A percentile compares a stretch with the other conserved stretches of the same genome.
phyloP scores from a whole-genome alignment of 2,888 invertebrate species.

The Pristionchus entomophagus region DNA sequence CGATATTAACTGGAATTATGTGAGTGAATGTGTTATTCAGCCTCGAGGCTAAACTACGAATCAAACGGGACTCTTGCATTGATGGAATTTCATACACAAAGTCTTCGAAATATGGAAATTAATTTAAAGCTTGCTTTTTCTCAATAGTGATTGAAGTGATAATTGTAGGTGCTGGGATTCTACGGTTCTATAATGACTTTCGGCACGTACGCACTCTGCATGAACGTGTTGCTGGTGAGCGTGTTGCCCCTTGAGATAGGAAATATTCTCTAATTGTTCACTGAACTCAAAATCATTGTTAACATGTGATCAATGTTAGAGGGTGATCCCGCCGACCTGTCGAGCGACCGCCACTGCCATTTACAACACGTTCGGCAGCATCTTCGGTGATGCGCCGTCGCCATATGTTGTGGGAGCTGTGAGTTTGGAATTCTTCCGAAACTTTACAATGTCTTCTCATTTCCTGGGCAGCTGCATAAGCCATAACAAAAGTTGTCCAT shows the following conservation, averaged over 20 bases:
- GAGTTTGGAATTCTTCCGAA: neutral
- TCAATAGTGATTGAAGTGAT: neutral
- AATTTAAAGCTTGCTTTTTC: neutral
- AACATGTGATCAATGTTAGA: constrained; percentile 5
- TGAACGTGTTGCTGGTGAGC: constrained; percentile 29
- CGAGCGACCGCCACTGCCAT: constrained; percentile 43
- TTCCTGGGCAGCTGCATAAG: too few species aligned
- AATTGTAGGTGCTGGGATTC: constrained; percentile 30
- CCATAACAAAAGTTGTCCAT: too few species aligned
- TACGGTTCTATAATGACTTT: constrained; percentile 46
- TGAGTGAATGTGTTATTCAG: constrained; percentile 1
- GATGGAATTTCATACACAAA: neutral
- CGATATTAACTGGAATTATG: constrained; percentile 47
- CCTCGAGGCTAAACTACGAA: neutral
- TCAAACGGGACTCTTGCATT: neutral
- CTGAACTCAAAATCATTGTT: neutral
- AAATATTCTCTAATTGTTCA: neutral
- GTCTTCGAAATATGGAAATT: neutral
- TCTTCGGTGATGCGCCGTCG: constrained; percentile 42
- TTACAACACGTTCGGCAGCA: constrained; percentile 38
- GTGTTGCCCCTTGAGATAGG: neutral
- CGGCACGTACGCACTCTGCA: constrained; percentile 41
- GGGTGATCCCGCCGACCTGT: constrained; percentile 28
- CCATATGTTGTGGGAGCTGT: constrained; percentile 46
- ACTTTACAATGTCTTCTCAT: neutral